A percentile compares a stretch with the other conserved stretches of the same genome.
These are phyloP conservation scores for Trichosurus vulpecula DNA, from an alignment of 2,797 vertebrate genomes.

Conservation along the genomic window DNA sequence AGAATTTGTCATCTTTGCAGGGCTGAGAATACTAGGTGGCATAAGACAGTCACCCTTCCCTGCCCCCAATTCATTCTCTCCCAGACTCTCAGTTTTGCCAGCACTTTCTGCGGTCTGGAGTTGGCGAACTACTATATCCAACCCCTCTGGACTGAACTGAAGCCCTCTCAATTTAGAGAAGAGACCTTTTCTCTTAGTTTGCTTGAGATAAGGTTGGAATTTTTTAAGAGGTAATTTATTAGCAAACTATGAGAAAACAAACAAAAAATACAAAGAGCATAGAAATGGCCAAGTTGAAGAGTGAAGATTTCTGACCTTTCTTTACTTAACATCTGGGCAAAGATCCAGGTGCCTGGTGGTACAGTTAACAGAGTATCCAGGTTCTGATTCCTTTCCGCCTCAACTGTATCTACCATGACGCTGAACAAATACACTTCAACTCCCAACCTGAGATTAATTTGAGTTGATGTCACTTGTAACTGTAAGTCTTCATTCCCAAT, in stretches of 20 bases:
- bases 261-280: neutral
- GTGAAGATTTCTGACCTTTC: neutral
- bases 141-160: neutral
- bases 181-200: neutral
- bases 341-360: neutral
- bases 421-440: neutral
- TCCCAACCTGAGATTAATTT: neutral
- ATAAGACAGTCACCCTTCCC: neutral
- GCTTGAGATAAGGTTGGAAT: neutral
- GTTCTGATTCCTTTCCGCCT: neutral
- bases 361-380: neutral
- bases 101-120: neutral
- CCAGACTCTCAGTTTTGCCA: neutral
- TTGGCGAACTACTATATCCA: neutral
- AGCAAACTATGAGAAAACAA: neutral
- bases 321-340: neutral
- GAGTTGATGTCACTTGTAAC: neutral
- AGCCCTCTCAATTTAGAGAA: neutral
- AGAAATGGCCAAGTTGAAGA: neutral
- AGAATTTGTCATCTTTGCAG: neutral
- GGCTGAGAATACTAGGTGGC: neutral
- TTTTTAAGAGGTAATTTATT: neutral
- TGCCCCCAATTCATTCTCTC: neutral
- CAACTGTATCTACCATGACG: neutral
- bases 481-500: neutral